phyloP scores from a whole-genome alignment of 2,113 vertebrate species.

The Bujurquina vittata region DNA sequence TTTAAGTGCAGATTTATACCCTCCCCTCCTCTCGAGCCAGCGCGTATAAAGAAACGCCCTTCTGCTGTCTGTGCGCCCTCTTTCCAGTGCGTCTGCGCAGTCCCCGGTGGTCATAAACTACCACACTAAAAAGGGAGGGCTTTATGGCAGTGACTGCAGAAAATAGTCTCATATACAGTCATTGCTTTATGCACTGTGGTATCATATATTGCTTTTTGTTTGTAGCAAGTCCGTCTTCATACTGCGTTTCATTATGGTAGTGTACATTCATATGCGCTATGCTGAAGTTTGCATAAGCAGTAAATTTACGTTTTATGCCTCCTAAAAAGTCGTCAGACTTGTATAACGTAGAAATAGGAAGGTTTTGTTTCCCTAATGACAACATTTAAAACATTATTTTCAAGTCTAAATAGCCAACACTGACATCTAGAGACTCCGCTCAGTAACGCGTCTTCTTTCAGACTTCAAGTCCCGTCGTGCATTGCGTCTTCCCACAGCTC shows the following conservation, averaged over 20 bases:
- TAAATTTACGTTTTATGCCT: background rate
- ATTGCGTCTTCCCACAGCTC: background rate
- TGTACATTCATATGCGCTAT: background rate
- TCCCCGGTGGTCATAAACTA: background rate
- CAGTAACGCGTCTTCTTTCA: background rate
- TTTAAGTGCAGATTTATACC: conserved; percentile 25
- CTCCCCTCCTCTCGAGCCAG: background rate
- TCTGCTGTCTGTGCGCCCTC: background rate
- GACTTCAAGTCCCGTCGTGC: conserved; percentile 56
- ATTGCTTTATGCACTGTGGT: background rate
- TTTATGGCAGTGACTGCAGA: background rate
- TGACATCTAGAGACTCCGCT: conserved; percentile 34
- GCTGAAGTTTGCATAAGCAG: background rate
- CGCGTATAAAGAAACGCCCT: conserved; percentile 47
- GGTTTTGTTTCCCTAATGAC: background rate
- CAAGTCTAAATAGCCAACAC: conserved; percentile 9
- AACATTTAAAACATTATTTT: background rate
- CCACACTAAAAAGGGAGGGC: background rate
- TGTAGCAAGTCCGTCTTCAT: background rate
- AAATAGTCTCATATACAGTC: no score
- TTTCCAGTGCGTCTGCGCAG: conserved; percentile 44
- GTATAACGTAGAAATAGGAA: background rate
- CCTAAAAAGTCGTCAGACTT: background rate
- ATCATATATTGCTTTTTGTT: background rate
- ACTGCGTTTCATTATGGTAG: no score